A percentile compares a stretch with the other conserved stretches of the same genome.
These are phyloP conservation scores for Brenthis hecate DNA, from an alignment of 2,888 invertebrate genomes.

Conservation along the genomic window DNA sequence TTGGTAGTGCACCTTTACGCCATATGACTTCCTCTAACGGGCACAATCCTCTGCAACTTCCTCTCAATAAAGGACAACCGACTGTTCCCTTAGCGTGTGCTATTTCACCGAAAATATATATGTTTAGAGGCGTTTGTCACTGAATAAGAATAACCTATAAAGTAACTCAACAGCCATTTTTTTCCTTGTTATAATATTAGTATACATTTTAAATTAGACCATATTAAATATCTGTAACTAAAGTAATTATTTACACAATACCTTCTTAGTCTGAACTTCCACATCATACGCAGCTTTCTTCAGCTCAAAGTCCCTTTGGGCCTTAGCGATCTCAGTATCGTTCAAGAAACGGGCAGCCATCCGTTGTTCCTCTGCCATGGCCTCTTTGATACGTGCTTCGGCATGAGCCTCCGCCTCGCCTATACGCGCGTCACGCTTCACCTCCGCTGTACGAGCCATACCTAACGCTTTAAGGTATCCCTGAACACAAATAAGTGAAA, in stretches of 20 bases:
- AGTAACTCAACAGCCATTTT: no score
- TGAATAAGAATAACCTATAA: no score
- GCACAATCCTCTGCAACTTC: no score
- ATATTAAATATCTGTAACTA: background rate
- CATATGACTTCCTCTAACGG: no score
- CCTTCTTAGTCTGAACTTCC: constrained; percentile 96
- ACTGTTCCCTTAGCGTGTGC: no score
- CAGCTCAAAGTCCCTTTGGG: constrained; percentile 97
- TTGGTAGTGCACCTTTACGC: no score
- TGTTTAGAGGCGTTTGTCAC: no score
- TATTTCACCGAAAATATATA: no score
- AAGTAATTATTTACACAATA: constrained; percentile 50
- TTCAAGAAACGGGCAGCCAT: constrained; percentile 97
- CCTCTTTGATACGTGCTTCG: constrained; percentile 96
- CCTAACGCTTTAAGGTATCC: constrained; percentile 97
- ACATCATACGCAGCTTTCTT: constrained; percentile 98
- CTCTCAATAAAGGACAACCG: no score
- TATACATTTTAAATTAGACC: background rate
- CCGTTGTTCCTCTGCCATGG: constrained; percentile 97
- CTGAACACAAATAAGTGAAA: constrained; percentile 66
- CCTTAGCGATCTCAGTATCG: constrained; percentile 98
- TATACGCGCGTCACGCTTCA: constrained; percentile 97
- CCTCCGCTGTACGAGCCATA: constrained; percentile 96
- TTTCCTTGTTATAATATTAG: background rate
- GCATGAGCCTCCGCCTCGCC: constrained; percentile 98